Base-by-base conservation (phyloP, 2,888 invertebrate species). In the Helicoverpa assulta region DNA sequence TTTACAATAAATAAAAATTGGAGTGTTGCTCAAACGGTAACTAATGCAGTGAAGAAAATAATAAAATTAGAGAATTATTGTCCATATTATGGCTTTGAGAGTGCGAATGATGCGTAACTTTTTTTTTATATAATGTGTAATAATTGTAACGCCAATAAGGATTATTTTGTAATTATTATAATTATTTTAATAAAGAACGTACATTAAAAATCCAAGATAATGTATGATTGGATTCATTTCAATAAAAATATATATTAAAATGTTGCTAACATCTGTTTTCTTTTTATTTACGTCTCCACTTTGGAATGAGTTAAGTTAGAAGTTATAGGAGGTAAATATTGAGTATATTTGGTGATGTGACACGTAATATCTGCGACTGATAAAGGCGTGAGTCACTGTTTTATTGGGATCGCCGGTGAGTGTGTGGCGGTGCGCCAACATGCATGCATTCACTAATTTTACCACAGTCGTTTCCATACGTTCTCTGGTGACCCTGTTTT, bases 211-310 rank as follows among this genome's bases (percentile, higher is more conserved):
- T 93, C 89, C 91, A 94, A 94, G 93, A 92, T 94, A 93, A 93
- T 94, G 94, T 95, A 95, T 94, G 92, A 95, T 94, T 95, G 91
- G 94, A 94, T 96, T 96, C 91, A 95, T 96, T 96, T 96, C 92
- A 96, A 95, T 95, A 96, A 96, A 95, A 95, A 95, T 95, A 96
- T 96, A 96, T 96, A 96, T 96, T 94, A 95, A 96, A 96, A 96
- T 96, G 96, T 96, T 96, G 94, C 94, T 94, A 94, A 93, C 87
- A 87, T 89, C 86, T 91, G 91, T 91, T 93, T 94, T 91, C 88
- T 88, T 90, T 81, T 88, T 85, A 89, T 86, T 75, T 83, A 60
- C 40, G 58, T 58, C 43, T 65, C 59, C 56, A 63, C 69, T 37
- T 66, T 59, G 40, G 19, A 26, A 37, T 18, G 16, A 33, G 8